Conservation (phyloP, 1,140 invertebrate genomes). For the Musca vetustissima region DNA sequence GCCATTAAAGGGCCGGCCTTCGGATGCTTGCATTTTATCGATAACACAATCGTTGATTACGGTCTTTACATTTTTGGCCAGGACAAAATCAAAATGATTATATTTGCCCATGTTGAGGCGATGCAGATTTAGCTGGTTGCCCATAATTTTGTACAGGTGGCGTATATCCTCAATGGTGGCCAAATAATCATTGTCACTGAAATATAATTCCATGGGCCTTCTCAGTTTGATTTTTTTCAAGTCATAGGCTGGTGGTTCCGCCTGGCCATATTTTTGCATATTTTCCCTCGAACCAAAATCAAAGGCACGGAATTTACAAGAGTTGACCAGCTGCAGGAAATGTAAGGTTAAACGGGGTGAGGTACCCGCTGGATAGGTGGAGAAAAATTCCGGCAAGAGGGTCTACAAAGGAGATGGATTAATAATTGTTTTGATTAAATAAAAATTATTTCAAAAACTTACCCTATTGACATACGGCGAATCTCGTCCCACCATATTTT, state of each 20-base stretch:
- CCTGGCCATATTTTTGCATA: constrained; percentile 51
- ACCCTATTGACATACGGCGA: too few relatives aligned
- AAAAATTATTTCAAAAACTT: too few relatives aligned
- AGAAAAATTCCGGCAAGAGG: constrained; percentile 37
- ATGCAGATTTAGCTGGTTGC: constrained; percentile 50
- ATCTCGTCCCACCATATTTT: too few relatives aligned
- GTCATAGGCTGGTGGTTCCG: constrained; percentile 59
- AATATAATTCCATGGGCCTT: constrained; percentile 60
- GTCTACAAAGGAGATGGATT: constrained; percentile 28
- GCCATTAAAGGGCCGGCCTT: neutral
- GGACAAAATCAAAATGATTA: constrained; percentile 62
- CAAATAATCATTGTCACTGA: constrained; percentile 64
- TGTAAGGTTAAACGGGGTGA: constrained; percentile 58
- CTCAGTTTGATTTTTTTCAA: constrained; percentile 61
- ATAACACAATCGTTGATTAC: constrained; percentile 56
- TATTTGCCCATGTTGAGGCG: constrained; percentile 54
- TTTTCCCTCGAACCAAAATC: constrained; percentile 57
- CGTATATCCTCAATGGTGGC: constrained; percentile 57
- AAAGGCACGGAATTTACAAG: constrained; percentile 50
- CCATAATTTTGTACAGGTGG: constrained; percentile 26
- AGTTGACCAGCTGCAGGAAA: constrained; percentile 54
- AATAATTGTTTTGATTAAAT: too few relatives aligned
- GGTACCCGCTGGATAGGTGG: constrained; percentile 56
- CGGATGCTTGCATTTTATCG: neutral
- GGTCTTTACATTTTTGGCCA: constrained; percentile 55